A percentile compares a stretch with the other conserved stretches of the same genome.
Conservation (phyloP, 2,888 invertebrate genomes). For the Drosophila siamana region DNA sequence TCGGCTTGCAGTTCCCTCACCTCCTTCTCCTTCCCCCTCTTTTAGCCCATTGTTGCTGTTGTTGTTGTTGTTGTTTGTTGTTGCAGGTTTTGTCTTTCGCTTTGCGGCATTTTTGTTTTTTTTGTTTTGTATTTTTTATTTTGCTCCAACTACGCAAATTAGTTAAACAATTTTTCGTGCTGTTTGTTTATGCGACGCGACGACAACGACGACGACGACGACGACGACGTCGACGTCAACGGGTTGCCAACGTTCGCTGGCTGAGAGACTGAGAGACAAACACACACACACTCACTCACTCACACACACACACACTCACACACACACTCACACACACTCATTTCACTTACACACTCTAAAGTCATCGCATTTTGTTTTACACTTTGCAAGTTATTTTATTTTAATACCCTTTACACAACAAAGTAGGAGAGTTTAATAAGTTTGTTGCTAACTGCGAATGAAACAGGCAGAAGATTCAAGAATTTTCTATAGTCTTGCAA, state of each 20-base stretch:
- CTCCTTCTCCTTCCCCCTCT: background rate
- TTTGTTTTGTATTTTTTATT: constrained; percentile 16
- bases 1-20: background rate
- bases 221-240: background rate
- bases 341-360: constrained; percentile 7
- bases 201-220: background rate
- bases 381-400: constrained; percentile 38
- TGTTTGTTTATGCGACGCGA: constrained; percentile 37
- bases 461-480: no score
- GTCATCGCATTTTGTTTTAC: constrained; percentile 54
- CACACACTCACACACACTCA: constrained; percentile 17
- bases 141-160: constrained; percentile 56
- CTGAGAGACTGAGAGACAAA: constrained; percentile 14
- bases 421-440: background rate
- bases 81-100: constrained; percentile 12
- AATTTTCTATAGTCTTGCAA: no score
- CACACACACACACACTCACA: constrained; percentile 5
- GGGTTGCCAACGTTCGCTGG: constrained; percentile 35
- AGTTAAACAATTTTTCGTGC: constrained; percentile 40
- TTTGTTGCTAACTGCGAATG: no score
- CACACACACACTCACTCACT: background rate
- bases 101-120: constrained; percentile 25
- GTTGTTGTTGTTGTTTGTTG: constrained; percentile 3
- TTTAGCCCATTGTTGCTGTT: no score
- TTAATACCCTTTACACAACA: background rate